Percentiles rank a stretch among this genome's conserved stretches.
phyloP scores from a whole-genome alignment of 2,888 invertebrate genomes.

The Drosophila monieri region DNA sequence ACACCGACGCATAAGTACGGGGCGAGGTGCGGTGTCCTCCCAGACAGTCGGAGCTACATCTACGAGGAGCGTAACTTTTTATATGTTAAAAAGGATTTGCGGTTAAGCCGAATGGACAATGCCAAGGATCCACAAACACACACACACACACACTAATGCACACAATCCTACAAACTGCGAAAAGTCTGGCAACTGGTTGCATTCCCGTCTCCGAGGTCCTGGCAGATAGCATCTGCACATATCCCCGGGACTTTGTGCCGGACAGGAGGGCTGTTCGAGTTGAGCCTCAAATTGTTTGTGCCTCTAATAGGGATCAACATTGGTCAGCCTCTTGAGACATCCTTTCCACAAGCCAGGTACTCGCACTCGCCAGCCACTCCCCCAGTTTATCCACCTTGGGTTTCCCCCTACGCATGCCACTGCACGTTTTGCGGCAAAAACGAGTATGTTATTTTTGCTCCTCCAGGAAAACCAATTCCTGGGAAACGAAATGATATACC shows the following conservation, averaged over 20 bases:
- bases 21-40: background rate
- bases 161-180: slow-evolving; percentile 16
- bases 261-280: slow-evolving; percentile 35
- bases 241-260: slow-evolving; percentile 63
- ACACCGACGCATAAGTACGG: slow-evolving; percentile 14
- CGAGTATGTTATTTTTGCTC: slow-evolving; percentile 3
- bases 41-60: slow-evolving; percentile 48
- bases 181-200: slow-evolving; percentile 47
- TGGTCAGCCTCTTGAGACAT: slow-evolving; percentile 71
- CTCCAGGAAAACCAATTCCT: slow-evolving; percentile 15
- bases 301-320: slow-evolving; percentile 77
- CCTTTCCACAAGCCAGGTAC: slow-evolving; percentile 27
- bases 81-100: slow-evolving; percentile 79
- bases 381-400: slow-evolving; percentile 42
- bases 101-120: slow-evolving; percentile 76
- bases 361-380: slow-evolving; percentile 41
- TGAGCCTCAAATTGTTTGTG: slow-evolving; percentile 67
- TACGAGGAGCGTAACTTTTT: slow-evolving; percentile 73
- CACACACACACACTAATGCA: slow-evolving; percentile 10
- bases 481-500: background rate
- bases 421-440: slow-evolving; percentile 2
- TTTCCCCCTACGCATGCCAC: slow-evolving; percentile 49
- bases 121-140: slow-evolving; percentile 34
- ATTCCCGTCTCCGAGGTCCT: slow-evolving; percentile 31
- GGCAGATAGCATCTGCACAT: slow-evolving; percentile 72